Evolutionary conservation across 2,888 invertebrate species (phyloP).

Genomic region (Glaucopsyche alexis): DNA sequence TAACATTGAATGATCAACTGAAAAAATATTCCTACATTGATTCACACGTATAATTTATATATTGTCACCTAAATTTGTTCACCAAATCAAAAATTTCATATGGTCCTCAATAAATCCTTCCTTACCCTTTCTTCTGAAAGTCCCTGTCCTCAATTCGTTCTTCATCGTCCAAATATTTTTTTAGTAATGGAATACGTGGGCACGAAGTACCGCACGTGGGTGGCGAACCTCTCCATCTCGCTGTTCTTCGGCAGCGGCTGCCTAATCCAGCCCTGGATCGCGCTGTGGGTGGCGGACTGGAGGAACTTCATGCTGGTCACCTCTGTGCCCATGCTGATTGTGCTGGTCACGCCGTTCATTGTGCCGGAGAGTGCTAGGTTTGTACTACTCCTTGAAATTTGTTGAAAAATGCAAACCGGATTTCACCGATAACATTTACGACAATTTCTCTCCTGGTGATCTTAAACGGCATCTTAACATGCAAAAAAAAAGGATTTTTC

Average conservation of each 20-base stretch:
- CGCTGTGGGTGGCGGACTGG: constrained; percentile 59
- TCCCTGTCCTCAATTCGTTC: background rate
- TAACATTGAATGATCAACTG: too few relatives aligned
- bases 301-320: constrained; percentile 50
- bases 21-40: too few relatives aligned
- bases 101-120: background rate
- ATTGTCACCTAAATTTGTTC: too few relatives aligned
- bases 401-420: too few relatives aligned
- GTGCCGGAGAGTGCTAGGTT: constrained; percentile 63
- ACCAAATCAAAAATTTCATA: too few relatives aligned
- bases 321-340: constrained; percentile 53
- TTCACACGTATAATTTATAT: too few relatives aligned
- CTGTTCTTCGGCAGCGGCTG: constrained; percentile 56
- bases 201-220: constrained; percentile 57
- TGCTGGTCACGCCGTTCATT: constrained; percentile 49
- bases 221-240: constrained; percentile 59
- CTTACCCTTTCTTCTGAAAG: background rate
- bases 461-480: too few relatives aligned
- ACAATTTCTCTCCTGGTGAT: too few relatives aligned
- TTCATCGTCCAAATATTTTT: constrained; percentile 4
- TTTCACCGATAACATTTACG: too few relatives aligned
- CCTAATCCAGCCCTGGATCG: constrained; percentile 53
- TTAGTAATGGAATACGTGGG: constrained; percentile 65
- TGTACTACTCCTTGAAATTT: too few relatives aligned
- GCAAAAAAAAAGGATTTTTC: too few relatives aligned